Evolutionary conservation across 2,888 invertebrate genomes (phyloP).

Genomic region (Gymnoscelis rufifasciata): DNA sequence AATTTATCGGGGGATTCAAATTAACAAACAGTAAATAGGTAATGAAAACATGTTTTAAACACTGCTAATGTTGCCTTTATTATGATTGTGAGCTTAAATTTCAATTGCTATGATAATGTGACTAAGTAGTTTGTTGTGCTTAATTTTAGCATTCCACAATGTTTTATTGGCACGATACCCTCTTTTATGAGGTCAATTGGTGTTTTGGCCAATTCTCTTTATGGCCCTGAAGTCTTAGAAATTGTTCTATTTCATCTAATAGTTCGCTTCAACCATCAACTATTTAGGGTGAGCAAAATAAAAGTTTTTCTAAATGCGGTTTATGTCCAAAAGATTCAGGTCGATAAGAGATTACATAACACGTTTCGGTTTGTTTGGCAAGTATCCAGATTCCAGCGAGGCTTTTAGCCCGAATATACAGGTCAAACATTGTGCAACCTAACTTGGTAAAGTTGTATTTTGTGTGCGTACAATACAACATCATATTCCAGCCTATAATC

Average conservation of each 20-base stretch:
- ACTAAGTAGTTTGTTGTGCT: background rate
- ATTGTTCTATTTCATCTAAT: conserved; percentile 16
- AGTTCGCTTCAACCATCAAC: conserved; percentile 1
- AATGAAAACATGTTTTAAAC: too few species aligned
- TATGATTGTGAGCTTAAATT: too few species aligned
- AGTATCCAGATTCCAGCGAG: conserved; percentile 22
- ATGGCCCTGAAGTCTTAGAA: conserved; percentile 13
- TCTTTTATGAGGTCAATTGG: conserved; percentile 17
- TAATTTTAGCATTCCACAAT: conserved; percentile 8
- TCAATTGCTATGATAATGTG: conserved; percentile 35
- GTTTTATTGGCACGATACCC: background rate
- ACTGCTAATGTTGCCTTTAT: too few species aligned
- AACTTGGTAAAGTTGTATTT: background rate
- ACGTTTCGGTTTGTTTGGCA: conserved; percentile 24
- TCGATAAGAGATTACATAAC: conserved; percentile 23
- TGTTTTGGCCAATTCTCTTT: conserved; percentile 22
- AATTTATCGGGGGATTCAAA: too few species aligned
- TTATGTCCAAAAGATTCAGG: conserved; percentile 12
- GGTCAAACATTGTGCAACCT: conserved; percentile 10
- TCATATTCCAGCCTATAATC: too few species aligned
- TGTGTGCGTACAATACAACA: background rate
- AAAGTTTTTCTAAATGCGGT: background rate
- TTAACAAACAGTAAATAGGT: too few species aligned
- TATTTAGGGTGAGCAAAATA: background rate
- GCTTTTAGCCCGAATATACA: conserved; percentile 6